phyloP scores from a whole-genome alignment of 2,113 vertebrate species.

The Platysteira castanea region DNA sequence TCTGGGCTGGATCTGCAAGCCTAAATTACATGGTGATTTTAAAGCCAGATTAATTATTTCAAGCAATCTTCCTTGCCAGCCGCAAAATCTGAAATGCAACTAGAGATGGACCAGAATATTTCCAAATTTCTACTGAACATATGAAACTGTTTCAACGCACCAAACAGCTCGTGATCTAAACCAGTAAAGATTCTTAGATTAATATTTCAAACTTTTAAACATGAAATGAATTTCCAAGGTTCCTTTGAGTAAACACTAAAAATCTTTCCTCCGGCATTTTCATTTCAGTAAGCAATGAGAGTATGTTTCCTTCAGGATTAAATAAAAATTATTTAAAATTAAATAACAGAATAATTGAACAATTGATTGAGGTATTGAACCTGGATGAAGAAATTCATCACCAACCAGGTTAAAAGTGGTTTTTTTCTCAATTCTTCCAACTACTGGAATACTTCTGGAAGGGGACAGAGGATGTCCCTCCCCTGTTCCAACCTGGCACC shows the following conservation, averaged over 20 bases:
- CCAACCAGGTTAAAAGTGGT: fast-evolving
- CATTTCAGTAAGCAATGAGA: background rate
- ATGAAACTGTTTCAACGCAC: background rate
- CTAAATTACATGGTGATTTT: background rate
- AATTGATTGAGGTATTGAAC: background rate
- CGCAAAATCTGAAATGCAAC: background rate
- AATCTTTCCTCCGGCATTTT: background rate
- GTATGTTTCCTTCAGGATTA: background rate
- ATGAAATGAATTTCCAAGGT: background rate
- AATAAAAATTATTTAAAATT: background rate
- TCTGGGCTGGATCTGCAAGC: background rate
- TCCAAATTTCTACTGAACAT: background rate
- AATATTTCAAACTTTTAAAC: background rate
- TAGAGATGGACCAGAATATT: background rate
- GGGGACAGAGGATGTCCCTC: background rate
- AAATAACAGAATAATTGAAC: background rate
- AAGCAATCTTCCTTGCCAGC: background rate
- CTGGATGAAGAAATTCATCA: background rate
- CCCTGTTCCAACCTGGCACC: background rate
- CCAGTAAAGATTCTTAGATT: background rate
- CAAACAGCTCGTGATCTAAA: background rate
- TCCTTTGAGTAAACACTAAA: background rate
- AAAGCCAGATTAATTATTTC: background rate
- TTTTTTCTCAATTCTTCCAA: background rate
- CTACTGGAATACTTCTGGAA: background rate